These are phyloP conservation scores for Hestina assimilis DNA, from an alignment of 1,140 invertebrate species.

Conservation along the genomic window DNA sequence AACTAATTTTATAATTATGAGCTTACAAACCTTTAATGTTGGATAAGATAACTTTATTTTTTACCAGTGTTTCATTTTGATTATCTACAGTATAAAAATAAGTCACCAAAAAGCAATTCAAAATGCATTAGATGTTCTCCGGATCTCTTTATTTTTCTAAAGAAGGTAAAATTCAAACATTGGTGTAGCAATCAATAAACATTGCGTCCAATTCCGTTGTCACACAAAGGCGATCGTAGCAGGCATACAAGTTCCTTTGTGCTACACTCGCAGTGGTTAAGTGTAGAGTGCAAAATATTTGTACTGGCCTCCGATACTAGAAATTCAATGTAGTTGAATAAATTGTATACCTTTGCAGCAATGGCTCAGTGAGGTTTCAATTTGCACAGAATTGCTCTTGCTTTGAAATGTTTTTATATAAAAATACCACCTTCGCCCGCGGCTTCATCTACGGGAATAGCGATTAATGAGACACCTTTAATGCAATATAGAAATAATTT, in stretches of 20 bases:
- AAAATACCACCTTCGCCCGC: too few species aligned
- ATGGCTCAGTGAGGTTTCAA: neutral
- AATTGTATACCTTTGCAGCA: constrained; percentile 3
- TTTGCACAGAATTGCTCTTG: neutral
- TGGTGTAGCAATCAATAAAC: neutral
- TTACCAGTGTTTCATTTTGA: too few species aligned
- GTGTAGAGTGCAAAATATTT: constrained; percentile 1
- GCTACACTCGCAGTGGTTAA: neutral
- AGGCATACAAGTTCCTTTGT: constrained; percentile 2
- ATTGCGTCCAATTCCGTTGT: neutral
- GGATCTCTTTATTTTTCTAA: neutral
- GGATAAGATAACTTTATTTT: too few species aligned
- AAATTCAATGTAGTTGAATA: constrained; percentile 4
- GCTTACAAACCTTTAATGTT: too few species aligned
- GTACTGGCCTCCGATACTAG: neutral
- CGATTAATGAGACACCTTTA: too few species aligned
- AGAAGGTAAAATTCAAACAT: neutral
- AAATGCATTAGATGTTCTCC: too few species aligned
- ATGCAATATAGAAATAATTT: too few species aligned
- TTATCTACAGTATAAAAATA: too few species aligned
- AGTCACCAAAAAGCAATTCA: too few species aligned
- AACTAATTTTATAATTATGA: too few species aligned
- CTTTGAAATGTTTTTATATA: neutral
- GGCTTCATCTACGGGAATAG: too few species aligned
- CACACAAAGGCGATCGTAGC: neutral